These are phyloP conservation scores for Lottia gigantea DNA, from an alignment of 2,888 invertebrate species.

Conservation along the genomic window DNA sequence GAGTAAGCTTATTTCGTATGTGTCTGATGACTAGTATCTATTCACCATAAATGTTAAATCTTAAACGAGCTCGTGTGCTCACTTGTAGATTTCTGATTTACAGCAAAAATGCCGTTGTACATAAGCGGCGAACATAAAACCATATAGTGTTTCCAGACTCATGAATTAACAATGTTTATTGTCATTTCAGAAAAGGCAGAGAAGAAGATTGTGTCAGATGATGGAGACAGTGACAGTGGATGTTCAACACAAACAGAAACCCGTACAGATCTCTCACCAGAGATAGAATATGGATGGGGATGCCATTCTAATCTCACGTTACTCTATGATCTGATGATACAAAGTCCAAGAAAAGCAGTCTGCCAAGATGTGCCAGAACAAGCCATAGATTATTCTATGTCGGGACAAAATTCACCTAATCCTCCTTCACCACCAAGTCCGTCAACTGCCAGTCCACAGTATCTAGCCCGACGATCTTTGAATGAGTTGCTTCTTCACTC, in stretches of 20 bases:
- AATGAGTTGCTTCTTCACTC: constrained; percentile 22
- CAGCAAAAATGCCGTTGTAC: too few species aligned
- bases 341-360: constrained; percentile 34
- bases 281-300: constrained; percentile 41
- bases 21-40: too few species aligned
- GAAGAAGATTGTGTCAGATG: constrained; percentile 28
- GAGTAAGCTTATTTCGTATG: too few species aligned
- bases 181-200: constrained; percentile 15
- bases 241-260: constrained; percentile 30
- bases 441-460: background rate
- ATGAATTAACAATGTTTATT: background rate
- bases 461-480: constrained; percentile 25
- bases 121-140: too few species aligned
- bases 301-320: constrained; percentile 47
- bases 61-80: too few species aligned
- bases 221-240: constrained; percentile 36
- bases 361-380: constrained; percentile 29
- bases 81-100: too few species aligned
- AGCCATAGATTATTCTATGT: constrained; percentile 20
- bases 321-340: constrained; percentile 49
- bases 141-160: background rate
- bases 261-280: constrained; percentile 33
- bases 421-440: constrained; percentile 25
- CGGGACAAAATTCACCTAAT: constrained; percentile 8
- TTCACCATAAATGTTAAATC: too few species aligned